Conservation (phyloP, 2,113 vertebrate species). For the Blennius ocellaris region DNA sequence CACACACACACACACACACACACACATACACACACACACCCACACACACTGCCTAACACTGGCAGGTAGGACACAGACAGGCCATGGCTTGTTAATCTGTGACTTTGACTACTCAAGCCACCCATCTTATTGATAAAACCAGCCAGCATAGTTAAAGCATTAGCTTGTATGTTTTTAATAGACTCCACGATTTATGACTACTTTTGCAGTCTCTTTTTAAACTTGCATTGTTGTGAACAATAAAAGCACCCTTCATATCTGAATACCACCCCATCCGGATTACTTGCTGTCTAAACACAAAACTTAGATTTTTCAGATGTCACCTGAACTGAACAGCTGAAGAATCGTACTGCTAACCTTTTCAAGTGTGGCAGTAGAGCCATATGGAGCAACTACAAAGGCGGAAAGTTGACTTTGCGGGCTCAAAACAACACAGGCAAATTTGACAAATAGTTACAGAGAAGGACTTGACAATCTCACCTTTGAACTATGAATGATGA, state of each 20-base stretch:
- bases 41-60: conserved; percentile 60
- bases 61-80: conserved; percentile 44
- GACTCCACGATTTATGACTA: not conserved
- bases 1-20: no score
- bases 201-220: not conserved
- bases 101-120: conserved; percentile 43
- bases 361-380: not conserved
- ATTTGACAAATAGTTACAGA: conserved; percentile 47
- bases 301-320: not conserved
- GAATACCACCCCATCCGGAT: not conserved
- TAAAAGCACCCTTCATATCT: not conserved
- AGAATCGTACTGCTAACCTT: not conserved
- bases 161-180: not conserved
- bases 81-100: conserved; percentile 64
- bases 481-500: conserved; percentile 78
- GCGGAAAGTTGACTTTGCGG: not conserved
- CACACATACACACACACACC: no score
- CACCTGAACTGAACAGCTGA: not conserved
- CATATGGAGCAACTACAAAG: not conserved
- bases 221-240: not conserved
- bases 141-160: not conserved
- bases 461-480: conserved; percentile 70
- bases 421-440: conserved; percentile 8
- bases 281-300: not conserved
- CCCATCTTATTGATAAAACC: conserved; percentile 31